These are phyloP conservation scores for Rhopilema esculentum DNA, from an alignment of 30 jellyfish, hydroid and myxozoan genomes.

Conservation along the genomic window DNA sequence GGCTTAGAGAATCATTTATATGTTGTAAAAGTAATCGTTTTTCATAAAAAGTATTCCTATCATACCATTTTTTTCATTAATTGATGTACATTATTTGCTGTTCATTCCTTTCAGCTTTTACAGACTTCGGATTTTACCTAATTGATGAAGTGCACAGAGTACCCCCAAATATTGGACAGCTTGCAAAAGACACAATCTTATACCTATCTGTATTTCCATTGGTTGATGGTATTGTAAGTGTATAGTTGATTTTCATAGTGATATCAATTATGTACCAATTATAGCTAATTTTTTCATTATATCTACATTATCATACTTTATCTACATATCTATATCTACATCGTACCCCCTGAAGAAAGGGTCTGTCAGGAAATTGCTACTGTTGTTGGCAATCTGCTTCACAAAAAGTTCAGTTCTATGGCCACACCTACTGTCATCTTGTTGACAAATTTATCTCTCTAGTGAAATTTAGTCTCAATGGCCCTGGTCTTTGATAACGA, in stretches of 20 bases:
- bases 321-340: neutral
- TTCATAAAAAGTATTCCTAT: too few relatives aligned
- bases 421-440: too few relatives aligned
- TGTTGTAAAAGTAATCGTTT: too few relatives aligned
- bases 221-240: constrained; percentile 79
- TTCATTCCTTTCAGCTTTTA: constrained; percentile 47
- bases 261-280: neutral
- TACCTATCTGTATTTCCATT: constrained; percentile 68
- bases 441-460: too few relatives aligned
- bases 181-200: constrained; percentile 57
- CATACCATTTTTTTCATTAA: too few relatives aligned
- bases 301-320: neutral
- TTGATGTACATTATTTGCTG: neutral
- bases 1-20: too few relatives aligned
- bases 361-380: too few relatives aligned
- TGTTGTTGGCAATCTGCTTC: too few relatives aligned
- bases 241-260: neutral
- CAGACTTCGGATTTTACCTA: constrained; percentile 56
- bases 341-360: too few relatives aligned
- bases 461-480: too few relatives aligned
- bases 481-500: too few relatives aligned
- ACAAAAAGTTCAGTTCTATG: too few relatives aligned
- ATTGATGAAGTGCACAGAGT: constrained; percentile 70
- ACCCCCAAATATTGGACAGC: constrained; percentile 58
- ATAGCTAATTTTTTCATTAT: neutral